These are phyloP conservation scores for Neoniphon sammara DNA, from an alignment of 2,797 vertebrate species.

Conservation along the genomic window DNA sequence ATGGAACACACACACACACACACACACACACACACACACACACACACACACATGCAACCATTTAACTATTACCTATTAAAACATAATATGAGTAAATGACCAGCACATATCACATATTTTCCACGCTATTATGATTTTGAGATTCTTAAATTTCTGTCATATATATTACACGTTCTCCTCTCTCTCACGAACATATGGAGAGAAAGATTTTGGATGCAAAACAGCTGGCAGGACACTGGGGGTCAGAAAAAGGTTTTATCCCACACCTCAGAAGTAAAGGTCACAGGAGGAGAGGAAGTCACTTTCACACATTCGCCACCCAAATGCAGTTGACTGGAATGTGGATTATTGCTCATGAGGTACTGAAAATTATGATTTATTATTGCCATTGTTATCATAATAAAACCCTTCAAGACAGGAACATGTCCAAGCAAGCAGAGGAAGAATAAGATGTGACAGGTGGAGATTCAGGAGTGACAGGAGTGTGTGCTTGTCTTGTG, in stretches of 20 bases:
- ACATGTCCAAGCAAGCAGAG: too few relatives aligned
- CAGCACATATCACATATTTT: neutral
- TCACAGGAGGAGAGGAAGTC: neutral
- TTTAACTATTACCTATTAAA: neutral
- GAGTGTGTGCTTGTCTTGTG: neutral
- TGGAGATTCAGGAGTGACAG: neutral
- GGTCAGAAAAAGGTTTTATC: neutral
- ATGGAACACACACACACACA: neutral
- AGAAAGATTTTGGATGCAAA: neutral
- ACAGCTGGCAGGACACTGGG: neutral
- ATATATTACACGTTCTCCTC: neutral
- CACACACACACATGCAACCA: conserved; percentile 3
- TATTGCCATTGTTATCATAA: too few relatives aligned
- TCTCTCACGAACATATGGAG: neutral
- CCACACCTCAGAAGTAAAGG: neutral
- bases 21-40: neutral
- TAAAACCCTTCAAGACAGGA: too few relatives aligned
- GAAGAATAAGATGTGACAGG: neutral
- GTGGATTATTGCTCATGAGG: too few relatives aligned
- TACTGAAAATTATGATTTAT: too few relatives aligned
- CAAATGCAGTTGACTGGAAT: too few relatives aligned
- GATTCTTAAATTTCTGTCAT: neutral
- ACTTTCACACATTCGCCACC: too few relatives aligned
- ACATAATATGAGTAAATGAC: too few relatives aligned
- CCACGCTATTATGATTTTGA: neutral